Conservation (phyloP, 2,888 invertebrate species). For the Stenotaenia linearis region DNA sequence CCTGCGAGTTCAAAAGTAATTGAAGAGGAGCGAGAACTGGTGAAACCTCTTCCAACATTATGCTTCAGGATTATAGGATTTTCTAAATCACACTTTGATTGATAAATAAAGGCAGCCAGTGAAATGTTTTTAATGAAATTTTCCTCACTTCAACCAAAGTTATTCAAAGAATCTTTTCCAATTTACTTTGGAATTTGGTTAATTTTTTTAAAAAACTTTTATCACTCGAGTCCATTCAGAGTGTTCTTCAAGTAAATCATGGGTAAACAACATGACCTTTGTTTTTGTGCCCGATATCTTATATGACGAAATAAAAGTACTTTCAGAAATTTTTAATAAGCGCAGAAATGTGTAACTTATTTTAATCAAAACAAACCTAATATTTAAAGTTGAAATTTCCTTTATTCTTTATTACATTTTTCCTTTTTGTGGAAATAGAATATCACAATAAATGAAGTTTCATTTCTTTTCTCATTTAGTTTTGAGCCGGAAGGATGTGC, state of each 20-base stretch:
- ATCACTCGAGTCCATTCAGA: background rate
- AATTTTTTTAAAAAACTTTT: background rate
- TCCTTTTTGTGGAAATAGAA: background rate
- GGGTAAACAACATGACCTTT: no score
- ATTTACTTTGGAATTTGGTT: slow-evolving; percentile 4
- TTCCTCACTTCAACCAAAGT: background rate
- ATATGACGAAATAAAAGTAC: no score
- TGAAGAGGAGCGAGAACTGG: background rate
- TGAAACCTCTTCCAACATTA: background rate
- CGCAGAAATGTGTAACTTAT: background rate
- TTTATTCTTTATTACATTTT: background rate
- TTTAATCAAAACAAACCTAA: background rate
- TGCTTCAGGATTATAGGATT: background rate
- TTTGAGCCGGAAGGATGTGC: background rate
- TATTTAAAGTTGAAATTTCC: background rate
- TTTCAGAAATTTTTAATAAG: background rate
- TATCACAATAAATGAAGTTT: background rate
- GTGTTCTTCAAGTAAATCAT: background rate
- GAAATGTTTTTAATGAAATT: slow-evolving; percentile 3
- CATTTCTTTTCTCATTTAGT: background rate
- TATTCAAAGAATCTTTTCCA: slow-evolving; percentile 1
- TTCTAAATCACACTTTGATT: background rate
- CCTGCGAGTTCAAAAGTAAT: background rate
- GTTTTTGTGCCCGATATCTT: no score
- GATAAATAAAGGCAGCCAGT: background rate